phyloP scores from a whole-genome alignment of 2,888 invertebrate species.

The Automeris io region DNA sequence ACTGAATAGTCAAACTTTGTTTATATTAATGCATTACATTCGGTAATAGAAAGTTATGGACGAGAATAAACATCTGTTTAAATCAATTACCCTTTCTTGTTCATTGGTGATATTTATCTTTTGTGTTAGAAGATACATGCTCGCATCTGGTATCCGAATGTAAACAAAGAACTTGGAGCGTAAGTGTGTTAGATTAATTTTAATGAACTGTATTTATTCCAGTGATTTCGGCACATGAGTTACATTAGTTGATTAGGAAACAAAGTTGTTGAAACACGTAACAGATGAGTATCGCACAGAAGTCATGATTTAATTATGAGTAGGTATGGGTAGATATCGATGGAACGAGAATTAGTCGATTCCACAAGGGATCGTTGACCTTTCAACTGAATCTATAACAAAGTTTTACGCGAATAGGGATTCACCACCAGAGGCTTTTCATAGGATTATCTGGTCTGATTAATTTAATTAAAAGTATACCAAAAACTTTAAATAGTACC shows the following conservation, averaged over 20 bases:
- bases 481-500: slow-evolving; percentile 57
- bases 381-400: slow-evolving; percentile 38
- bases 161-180: slow-evolving; percentile 62
- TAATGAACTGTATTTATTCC: slow-evolving; percentile 55
- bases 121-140: slow-evolving; percentile 51
- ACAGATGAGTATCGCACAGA: slow-evolving; percentile 28
- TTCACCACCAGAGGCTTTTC: slow-evolving; percentile 53
- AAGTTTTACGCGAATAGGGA: slow-evolving; percentile 51
- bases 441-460: slow-evolving; percentile 61
- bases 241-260: slow-evolving; percentile 40
- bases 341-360: slow-evolving; percentile 30
- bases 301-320: slow-evolving; percentile 33
- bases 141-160: slow-evolving; percentile 35
- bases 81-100: slow-evolving; percentile 66
- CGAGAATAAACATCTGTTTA: slow-evolving; percentile 63
- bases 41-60: slow-evolving; percentile 53
- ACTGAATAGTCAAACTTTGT: slow-evolving; percentile 45
- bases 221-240: slow-evolving; percentile 56
- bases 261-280: slow-evolving; percentile 26
- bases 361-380: slow-evolving; percentile 37
- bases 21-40: slow-evolving; percentile 56
- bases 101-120: slow-evolving; percentile 63
- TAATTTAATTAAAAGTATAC: slow-evolving; percentile 70
- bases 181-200: slow-evolving; percentile 54
- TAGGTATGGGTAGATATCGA: slow-evolving; percentile 27